Base-by-base conservation (phyloP, 2,797 vertebrate species). In the Anolis apletophallus region DNA sequence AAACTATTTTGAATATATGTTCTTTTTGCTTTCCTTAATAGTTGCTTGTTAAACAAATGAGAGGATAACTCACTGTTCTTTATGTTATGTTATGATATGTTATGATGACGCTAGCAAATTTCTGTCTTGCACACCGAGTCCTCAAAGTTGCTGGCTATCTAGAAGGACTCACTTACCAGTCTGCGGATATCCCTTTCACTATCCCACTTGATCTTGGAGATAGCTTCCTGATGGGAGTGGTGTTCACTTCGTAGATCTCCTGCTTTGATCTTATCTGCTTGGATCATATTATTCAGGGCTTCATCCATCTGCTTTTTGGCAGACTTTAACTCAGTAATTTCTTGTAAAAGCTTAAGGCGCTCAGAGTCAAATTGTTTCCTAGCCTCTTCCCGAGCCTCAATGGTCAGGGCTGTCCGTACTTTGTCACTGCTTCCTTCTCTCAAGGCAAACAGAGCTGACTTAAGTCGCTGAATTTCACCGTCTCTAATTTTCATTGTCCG, bases 131-230 rank as follows among this genome's bases (percentile, higher is more conserved):
- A 0, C 19, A 59, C 29, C 32, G 84, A 71, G 81, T 52, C 29
- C 72, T 0, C 1, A 0, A 0, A 80, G 80, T 10, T 13, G 6
- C 40, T 85, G 17, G 29, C 26, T 67, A 61, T 59, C 71, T 54
- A 16, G 52, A 46, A 46, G 11, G 40, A 0, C 3, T 67, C 95
- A 95, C 97, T 94, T 93, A 99, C 99, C 98, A 99, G 96, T 93
- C 99, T 97, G 85, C 99, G 98, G 90, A 99, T 98, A 92, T 99
- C 99, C 86, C 94, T 96, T 94, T 99, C 99, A 0, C 97, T 97
- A 93, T 99, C 99, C 99, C 99, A 99, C 93, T 99, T 99, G 97
- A 99, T 98, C 95, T 99, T 99, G 59, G 98, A 97, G 94, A 99
- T 98, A 90, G 98, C 97, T 94, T 99, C 99, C 94, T 99, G 99